phyloP scores from a whole-genome alignment of 2,113 vertebrate genomes.

The Leiothrix lutea region DNA sequence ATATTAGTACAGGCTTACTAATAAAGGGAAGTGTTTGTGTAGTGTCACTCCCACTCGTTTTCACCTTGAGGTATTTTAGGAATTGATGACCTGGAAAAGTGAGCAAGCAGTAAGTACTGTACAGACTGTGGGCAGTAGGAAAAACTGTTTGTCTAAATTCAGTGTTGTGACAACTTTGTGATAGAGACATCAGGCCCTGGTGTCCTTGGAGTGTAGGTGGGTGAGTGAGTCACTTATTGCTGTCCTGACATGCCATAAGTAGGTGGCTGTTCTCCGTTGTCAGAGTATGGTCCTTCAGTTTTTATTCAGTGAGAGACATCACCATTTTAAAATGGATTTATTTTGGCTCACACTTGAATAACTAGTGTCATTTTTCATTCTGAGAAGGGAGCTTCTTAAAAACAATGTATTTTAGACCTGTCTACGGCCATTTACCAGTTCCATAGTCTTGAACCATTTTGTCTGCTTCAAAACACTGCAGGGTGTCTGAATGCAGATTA shows the following conservation, averaged over 20 bases:
- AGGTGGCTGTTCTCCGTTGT: background rate
- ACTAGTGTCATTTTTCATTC: conserved; percentile 6
- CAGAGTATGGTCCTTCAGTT: conserved; percentile 1
- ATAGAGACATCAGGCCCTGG: background rate
- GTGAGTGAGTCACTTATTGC: conserved; percentile 35
- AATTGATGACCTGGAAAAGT: conserved; percentile 47
- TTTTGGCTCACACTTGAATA: conserved; percentile 18
- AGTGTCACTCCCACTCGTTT: conserved; percentile 14
- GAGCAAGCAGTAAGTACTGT: background rate
- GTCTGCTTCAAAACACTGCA: background rate
- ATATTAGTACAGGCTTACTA: conserved; percentile 16
- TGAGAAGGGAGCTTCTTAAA: background rate
- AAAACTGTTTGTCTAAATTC: conserved; percentile 48
- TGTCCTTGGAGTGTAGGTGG: conserved; percentile 40
- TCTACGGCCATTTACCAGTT: background rate
- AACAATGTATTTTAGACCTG: background rate
- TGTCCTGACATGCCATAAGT: conserved; percentile 19
- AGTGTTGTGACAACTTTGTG: conserved; percentile 22
- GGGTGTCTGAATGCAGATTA: background rate
- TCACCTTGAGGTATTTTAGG: conserved; percentile 41
- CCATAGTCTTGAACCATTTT: background rate
- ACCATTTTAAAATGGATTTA: conserved; percentile 18
- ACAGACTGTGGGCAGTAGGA: conserved; percentile 32
- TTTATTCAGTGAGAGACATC: conserved; percentile 27
- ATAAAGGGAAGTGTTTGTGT: conserved; percentile 13